Percentiles rank a stretch among this genome's conserved stretches.
Evolutionary conservation across 2,888 invertebrate species (phyloP).

Genomic region (Meiosimyza platycephala): DNA sequence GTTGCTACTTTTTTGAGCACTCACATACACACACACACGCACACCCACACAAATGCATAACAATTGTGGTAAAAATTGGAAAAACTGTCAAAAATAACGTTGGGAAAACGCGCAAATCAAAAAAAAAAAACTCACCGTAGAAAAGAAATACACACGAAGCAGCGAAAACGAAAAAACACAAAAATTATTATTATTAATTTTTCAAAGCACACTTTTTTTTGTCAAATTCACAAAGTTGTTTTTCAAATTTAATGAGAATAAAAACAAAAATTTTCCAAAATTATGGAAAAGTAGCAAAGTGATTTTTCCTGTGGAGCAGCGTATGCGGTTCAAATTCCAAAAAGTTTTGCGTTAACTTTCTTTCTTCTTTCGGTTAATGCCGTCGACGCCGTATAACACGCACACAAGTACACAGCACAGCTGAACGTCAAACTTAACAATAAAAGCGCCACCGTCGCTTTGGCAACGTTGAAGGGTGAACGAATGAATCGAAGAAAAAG

Average conservation of each 20-base stretch:
- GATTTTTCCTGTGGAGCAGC: no score
- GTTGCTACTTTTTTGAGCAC: neutral
- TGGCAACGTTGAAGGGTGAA: constrained; percentile 20
- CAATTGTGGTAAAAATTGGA: neutral
- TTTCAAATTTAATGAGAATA: neutral
- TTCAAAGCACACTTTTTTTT: neutral
- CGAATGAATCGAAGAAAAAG: constrained; percentile 9
- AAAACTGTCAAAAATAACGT: neutral
- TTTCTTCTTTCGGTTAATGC: neutral
- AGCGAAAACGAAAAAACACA: neutral
- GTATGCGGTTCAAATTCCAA: neutral
- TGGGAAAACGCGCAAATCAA: constrained; percentile 2
- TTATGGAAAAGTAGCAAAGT: no score
- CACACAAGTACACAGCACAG: no score
- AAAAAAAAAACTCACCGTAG: no score
- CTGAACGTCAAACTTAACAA: constrained; percentile 27
- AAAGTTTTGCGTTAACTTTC: constrained; percentile 5
- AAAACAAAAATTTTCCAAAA: no score
- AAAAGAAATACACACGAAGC: no score
- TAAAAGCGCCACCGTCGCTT: constrained; percentile 13
- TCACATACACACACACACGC: neutral
- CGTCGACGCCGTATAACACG: neutral
- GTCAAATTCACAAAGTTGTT: neutral
- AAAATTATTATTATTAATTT: neutral
- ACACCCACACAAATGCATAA: neutral